A percentile compares a stretch with the other conserved stretches of the same genome.
Evolutionary conservation across 1,140 invertebrate species (phyloP).

Genomic region (Zaprionus capensis): DNA sequence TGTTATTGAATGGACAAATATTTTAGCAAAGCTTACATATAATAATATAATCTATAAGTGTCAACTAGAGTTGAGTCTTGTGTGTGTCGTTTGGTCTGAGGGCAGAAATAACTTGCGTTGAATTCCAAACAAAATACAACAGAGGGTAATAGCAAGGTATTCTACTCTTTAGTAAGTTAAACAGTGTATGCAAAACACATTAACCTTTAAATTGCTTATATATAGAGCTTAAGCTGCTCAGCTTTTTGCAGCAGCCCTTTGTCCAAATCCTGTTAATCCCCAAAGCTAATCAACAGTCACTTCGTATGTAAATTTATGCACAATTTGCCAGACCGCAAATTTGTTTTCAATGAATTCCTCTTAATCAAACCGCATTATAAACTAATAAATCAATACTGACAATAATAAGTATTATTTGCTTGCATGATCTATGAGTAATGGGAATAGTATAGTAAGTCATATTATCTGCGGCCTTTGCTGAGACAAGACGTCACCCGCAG

Average conservation of each 20-base stretch:
- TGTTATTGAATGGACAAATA: background rate
- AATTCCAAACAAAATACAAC: background rate
- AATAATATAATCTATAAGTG: background rate
- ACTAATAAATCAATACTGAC: constrained; percentile 2
- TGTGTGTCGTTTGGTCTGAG: background rate
- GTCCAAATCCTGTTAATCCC: background rate
- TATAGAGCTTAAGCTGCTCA: background rate
- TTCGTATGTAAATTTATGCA: background rate
- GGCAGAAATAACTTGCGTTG: background rate
- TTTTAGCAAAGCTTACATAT: background rate
- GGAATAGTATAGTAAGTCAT: background rate
- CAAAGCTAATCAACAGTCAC: background rate
- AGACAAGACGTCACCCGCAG: constrained; percentile 14
- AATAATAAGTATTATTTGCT: background rate
- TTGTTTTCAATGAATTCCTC: background rate
- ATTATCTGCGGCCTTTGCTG: constrained; percentile 18
- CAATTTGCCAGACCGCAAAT: background rate
- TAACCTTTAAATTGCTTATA: background rate
- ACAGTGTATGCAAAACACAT: background rate
- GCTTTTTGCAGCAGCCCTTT: no score
- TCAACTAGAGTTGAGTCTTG: background rate
- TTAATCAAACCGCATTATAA: background rate
- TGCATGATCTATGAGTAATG: background rate
- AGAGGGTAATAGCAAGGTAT: background rate
- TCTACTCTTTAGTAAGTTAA: background rate